Evolutionary conservation across 1,140 invertebrate species (phyloP), one percentile per base, ranked within the genome.

Genomic region (Ctenoplectra terminalis): DNA sequence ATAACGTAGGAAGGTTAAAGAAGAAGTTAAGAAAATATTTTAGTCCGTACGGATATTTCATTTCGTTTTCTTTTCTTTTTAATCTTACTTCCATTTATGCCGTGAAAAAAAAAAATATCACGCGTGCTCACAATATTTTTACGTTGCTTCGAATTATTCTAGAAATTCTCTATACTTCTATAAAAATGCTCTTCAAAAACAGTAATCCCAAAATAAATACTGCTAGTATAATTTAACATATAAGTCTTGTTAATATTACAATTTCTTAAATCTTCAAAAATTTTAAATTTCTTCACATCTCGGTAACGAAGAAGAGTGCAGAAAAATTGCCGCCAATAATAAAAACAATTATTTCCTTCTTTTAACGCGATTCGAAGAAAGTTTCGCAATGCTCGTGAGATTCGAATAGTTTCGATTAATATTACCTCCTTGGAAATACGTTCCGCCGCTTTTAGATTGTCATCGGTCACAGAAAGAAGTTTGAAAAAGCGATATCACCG

Each of bases 161-260:
- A 6, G n/a, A 15, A 63, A 37, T 15, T 15, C 34, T 15, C 5
- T 63, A 63, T 37, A 23, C 0, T 37, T n/a, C 13, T 1, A 23
- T 13, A 37, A 37, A 11, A 63, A 37, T n/a, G 20, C 4, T 6
- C 11, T 60, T 31, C 11, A 37, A 9, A 60, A 4, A 11, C 3
- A 0, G 9, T 23, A 8, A 34, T 13, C 4, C 6, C 3, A 9
- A 60, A 34, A 23, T 13, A 37, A 63, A 13, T 37, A 63, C 23
- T 6, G n/a, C n/a, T n/a, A n/a, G n/a, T n/a, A n/a, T n/a, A n/a
- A n/a, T n/a, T n/a, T n/a, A n/a, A n/a, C n/a, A n/a, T n/a, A n/a
- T n/a, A n/a, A n/a, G n/a, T n/a, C n/a, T 48, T 67, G 64, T 67
- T 46, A 48, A 67, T 67, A 67, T 67, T 46, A 29, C 29, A 43